Conservation (phyloP, 2,113 vertebrate genomes). For the Amphiprion ocellaris region DNA sequence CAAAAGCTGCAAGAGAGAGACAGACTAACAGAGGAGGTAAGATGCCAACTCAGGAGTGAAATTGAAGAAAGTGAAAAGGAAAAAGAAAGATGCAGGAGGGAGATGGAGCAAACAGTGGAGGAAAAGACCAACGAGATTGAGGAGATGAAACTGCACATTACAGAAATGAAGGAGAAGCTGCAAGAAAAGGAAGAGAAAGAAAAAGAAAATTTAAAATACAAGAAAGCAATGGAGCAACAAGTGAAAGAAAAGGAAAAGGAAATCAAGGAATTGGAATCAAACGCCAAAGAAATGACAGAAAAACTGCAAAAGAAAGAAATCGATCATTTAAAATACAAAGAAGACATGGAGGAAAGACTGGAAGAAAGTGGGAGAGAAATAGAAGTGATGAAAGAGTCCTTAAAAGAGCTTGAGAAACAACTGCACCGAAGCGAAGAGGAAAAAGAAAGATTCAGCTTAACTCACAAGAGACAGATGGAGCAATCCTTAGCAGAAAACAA, state of each 20-base stretch:
- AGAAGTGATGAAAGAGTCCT: neutral
- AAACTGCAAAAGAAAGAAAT: slow-evolving; percentile 33
- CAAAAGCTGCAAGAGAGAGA: slow-evolving; percentile 43
- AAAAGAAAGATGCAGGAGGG: slow-evolving; percentile 3
- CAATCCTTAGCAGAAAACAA: slow-evolving; percentile 53
- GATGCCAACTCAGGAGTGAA: neutral
- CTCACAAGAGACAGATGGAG: slow-evolving; percentile 48
- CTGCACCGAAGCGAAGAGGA: neutral
- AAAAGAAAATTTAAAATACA: neutral
- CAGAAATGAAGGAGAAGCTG: neutral
- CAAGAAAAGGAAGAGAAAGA: slow-evolving; percentile 17
- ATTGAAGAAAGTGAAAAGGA: slow-evolving; percentile 32
- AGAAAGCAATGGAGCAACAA: neutral
- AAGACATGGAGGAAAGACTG: slow-evolving; percentile 29
- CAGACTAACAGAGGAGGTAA: slow-evolving; percentile 20
- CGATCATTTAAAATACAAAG: neutral
- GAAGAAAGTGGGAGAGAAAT: slow-evolving; percentile 41
- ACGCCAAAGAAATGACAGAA: slow-evolving; percentile 24
- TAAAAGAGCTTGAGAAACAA: slow-evolving; percentile 33
- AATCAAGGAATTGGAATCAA: neutral
- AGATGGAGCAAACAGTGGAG: slow-evolving; percentile 4
- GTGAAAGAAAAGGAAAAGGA: slow-evolving; percentile 33
- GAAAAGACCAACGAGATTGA: neutral
- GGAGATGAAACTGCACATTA: neutral
- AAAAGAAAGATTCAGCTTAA: slow-evolving; percentile 6